Evolutionary conservation across 2,888 invertebrate genomes (phyloP).

Genomic region (Matsumyia berberina): DNA sequence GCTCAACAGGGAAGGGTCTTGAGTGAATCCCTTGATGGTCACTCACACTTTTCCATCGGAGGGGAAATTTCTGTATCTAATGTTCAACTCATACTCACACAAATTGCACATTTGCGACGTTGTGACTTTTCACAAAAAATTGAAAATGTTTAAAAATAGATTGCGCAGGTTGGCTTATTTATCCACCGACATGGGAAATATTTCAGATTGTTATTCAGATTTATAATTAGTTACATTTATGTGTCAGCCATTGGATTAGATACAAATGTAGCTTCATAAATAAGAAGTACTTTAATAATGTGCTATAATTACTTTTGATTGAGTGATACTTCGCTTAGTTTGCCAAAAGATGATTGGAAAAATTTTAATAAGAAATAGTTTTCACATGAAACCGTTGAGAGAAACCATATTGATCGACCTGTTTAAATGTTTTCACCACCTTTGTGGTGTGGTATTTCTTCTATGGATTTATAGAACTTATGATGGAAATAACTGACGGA

Average conservation of each 20-base stretch:
- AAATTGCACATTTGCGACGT: conserved; percentile 48
- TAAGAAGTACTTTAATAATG: conserved; percentile 30
- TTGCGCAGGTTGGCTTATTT: conserved; percentile 53
- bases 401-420: background rate
- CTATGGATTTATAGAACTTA: too few relatives aligned
- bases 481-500: too few relatives aligned
- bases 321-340: background rate
- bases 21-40: conserved; percentile 23
- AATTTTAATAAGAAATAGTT: background rate
- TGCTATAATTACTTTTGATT: conserved; percentile 32
- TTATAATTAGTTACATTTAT: conserved; percentile 54
- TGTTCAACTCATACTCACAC: background rate
- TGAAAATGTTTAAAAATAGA: conserved; percentile 42
- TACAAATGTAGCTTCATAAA: conserved; percentile 18
- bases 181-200: conserved; percentile 43
- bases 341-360: background rate
- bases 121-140: conserved; percentile 50
- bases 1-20: conserved; percentile 25
- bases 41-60: conserved; percentile 7
- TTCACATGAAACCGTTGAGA: background rate
- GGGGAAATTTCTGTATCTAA: conserved; percentile 10
- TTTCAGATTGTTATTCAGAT: conserved; percentile 48
- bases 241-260: conserved; percentile 43
- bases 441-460: too few relatives aligned
- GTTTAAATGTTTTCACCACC: too few relatives aligned